Evolutionary conservation across 2,113 vertebrate genomes (phyloP).

Genomic region (Phyllostomus hastatus): DNA sequence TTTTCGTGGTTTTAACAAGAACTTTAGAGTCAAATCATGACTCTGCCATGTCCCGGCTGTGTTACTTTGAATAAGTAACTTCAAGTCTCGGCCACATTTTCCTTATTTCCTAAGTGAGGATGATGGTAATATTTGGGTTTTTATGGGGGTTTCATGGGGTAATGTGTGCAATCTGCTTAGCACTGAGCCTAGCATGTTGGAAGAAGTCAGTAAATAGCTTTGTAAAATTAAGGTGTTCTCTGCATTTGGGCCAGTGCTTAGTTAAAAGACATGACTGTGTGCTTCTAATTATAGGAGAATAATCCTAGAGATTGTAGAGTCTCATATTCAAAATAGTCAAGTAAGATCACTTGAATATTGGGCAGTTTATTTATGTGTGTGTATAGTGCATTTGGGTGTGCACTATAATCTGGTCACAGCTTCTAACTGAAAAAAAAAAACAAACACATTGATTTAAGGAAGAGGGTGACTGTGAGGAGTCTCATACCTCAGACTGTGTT

Average conservation of each 20-base stretch:
- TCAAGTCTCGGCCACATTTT: neutral
- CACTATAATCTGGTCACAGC: neutral
- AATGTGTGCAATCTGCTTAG: neutral
- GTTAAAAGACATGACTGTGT: neutral
- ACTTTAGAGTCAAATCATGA: neutral
- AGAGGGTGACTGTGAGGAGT: neutral
- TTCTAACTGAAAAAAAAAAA: neutral
- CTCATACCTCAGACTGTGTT: neutral
- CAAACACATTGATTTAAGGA: neutral
- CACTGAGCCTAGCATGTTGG: neutral
- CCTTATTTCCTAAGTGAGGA: neutral
- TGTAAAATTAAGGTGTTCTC: neutral
- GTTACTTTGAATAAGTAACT: neutral
- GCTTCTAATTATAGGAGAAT: slow-evolving; percentile 11
- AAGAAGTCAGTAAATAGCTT: neutral
- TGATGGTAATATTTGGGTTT: neutral
- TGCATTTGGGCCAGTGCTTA: neutral
- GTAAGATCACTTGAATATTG: neutral
- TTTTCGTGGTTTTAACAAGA: neutral
- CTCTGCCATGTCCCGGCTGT: neutral
- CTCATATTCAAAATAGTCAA: slow-evolving; percentile 3
- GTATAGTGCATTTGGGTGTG: neutral
- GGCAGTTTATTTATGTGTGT: neutral
- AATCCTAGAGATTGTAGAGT: neutral
- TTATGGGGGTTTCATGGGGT: neutral